phyloP scores from a whole-genome alignment of 1,140 invertebrate genomes.

The Cydia fagiglandana region DNA sequence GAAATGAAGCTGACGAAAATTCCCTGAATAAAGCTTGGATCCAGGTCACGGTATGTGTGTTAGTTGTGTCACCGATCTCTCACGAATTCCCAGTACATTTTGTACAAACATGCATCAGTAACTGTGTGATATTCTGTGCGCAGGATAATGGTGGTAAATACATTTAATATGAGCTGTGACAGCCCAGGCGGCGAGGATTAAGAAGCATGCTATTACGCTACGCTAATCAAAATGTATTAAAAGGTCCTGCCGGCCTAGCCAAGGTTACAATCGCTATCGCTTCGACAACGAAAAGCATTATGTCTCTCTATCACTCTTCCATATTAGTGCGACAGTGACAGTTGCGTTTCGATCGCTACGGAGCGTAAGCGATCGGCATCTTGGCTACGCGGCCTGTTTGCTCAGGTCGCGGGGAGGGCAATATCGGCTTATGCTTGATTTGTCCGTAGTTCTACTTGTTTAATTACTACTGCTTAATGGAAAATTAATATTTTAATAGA shows the following conservation, averaged over 20 bases:
- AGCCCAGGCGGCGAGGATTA: conserved; percentile 31
- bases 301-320: too few species aligned
- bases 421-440: background rate
- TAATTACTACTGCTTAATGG: background rate
- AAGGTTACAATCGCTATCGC: too few species aligned
- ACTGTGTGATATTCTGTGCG: background rate
- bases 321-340: too few species aligned
- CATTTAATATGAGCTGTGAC: too few species aligned
- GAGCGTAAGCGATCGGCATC: too few species aligned
- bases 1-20: too few species aligned
- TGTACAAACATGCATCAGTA: background rate
- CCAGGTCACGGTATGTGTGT: background rate
- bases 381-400: too few species aligned
- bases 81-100: background rate
- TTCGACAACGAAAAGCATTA: too few species aligned
- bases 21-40: too few species aligned
- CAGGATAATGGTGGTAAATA: background rate
- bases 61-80: background rate
- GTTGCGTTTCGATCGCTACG: too few species aligned
- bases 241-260: too few species aligned
- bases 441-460: background rate
- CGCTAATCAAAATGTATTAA: conserved; percentile 55
- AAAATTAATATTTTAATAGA: background rate
- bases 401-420: background rate
- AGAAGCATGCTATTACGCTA: conserved; percentile 42